phyloP scores from a whole-genome alignment of 2,797 vertebrate genomes.

The Lophius americanus region DNA sequence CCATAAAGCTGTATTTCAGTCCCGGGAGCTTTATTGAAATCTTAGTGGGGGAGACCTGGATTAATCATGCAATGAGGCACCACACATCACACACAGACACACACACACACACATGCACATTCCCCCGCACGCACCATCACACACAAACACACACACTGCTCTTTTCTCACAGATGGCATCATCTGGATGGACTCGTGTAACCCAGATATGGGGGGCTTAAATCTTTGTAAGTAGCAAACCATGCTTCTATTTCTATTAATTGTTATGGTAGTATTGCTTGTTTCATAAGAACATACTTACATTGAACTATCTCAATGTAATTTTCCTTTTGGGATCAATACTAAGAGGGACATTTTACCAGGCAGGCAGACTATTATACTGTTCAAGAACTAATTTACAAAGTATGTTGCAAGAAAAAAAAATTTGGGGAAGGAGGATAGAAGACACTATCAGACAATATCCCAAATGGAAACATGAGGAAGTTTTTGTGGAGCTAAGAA shows the following conservation, averaged over 20 bases:
- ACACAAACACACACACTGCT: conserved; percentile 21
- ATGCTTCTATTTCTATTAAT: conserved; percentile 30
- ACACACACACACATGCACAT: conserved; percentile 16
- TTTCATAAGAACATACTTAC: conserved; percentile 15
- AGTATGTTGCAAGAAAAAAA: too few species aligned
- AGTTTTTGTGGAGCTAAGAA: too few species aligned
- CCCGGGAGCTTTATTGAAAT: conserved; percentile 15
- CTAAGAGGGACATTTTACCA: not conserved
- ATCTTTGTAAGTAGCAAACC: conserved; percentile 47
- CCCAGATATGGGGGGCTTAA: conserved; percentile 72
- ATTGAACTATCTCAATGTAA: conserved; percentile 10
- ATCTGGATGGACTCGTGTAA: conserved; percentile 60
- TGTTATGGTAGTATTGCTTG: conserved; percentile 15
- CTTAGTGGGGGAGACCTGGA: conserved; percentile 43
- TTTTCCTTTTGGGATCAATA: conserved; percentile 1
- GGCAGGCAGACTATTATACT: not conserved
- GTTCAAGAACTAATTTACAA: not conserved
- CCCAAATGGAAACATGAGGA: too few species aligned
- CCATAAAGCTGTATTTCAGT: conserved; percentile 21
- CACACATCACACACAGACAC: conserved; percentile 18
- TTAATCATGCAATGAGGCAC: conserved; percentile 50
- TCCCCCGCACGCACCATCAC: conserved; percentile 22
- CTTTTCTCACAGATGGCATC: conserved; percentile 72
- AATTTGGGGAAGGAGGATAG: too few species aligned
- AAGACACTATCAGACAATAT: too few species aligned